Evolutionary conservation across 1,140 invertebrate species (phyloP), one percentile per base, ranked within the genome.

Genomic region (Coboldia fuscipes): DNA sequence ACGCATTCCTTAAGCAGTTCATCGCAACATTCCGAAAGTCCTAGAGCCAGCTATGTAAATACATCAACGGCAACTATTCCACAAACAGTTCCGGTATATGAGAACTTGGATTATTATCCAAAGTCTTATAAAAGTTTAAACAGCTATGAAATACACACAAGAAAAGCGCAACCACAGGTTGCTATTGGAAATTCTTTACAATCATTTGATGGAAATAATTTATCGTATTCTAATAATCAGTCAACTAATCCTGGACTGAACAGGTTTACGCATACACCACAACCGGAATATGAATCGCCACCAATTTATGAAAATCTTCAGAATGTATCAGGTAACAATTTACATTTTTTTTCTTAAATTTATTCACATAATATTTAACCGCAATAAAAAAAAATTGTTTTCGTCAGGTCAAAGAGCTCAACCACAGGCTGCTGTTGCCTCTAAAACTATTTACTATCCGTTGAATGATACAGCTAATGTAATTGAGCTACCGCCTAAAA

Each of bases 41-140:
- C 70, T 35, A 58, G 70, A 44, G 60, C 61, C n/a, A 59, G 56
- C 33, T 52, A 55, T 41, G 47, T 57, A 28, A 58, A 58, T 37
- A 54, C 58, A 41, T 56, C 56, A 37, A 53, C 54, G 19, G 51
- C 16, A 60, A 58, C 41, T 48, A 51, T 6, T 50, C 45, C 34
- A 38, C 45, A 20, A 57, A 49, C 42, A 49, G 66, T 63, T 32
- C 75, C 69, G 19, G 71, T 83, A 16, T 83, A 83, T 50, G 79
- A 83, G 51, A 83, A 84, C 53, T 64, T 82, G 26, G 75, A 80
- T 39, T 79, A 77, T 51, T 80, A 78, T 56, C 58, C 63, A 22
- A 30, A 35, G 10, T 35, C 26, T 36, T 16, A 13, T 30, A 29
- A 24, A 17, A 9, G 30, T 21, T n/a, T 10, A 18, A 22, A 12